Evolutionary conservation across 2,888 invertebrate species (phyloP).

Genomic region (Campoplex capitator): DNA sequence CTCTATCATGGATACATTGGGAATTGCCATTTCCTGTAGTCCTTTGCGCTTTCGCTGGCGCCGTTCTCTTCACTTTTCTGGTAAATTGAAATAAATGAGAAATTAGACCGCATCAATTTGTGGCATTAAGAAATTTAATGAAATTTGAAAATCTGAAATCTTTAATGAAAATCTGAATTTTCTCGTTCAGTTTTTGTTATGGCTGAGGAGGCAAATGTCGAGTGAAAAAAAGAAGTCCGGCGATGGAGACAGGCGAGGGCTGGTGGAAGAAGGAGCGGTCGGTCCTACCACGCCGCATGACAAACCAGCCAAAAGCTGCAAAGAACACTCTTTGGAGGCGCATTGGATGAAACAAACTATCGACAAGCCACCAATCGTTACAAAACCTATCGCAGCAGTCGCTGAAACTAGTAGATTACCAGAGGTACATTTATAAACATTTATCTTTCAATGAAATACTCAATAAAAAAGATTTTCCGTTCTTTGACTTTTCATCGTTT

Average conservation of each 20-base stretch:
- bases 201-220: conserved; percentile 85
- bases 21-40: conserved; percentile 81
- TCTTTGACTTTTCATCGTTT: too few species aligned
- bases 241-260: conserved; percentile 82
- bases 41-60: conserved; percentile 82
- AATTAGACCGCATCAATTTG: neutral
- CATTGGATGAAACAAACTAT: conserved; percentile 80
- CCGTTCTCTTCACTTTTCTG: conserved; percentile 83
- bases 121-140: neutral
- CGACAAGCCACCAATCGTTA: conserved; percentile 72
- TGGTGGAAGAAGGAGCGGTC: conserved; percentile 82
- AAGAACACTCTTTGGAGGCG: conserved; percentile 77
- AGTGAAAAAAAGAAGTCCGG: conserved; percentile 83
- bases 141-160: neutral
- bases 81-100: conserved; percentile 71
- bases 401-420: conserved; percentile 74
- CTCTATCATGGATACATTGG: conserved; percentile 83
- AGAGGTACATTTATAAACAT: conserved; percentile 72
- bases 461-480: too few species aligned
- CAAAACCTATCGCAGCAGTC: conserved; percentile 71
- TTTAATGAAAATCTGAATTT: neutral
- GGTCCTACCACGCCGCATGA: conserved; percentile 73
- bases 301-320: conserved; percentile 76
- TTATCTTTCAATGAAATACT: too few species aligned
- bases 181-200: conserved; percentile 81